phyloP scores from a whole-genome alignment of 2,113 vertebrate species.

The Cavia aperea region DNA sequence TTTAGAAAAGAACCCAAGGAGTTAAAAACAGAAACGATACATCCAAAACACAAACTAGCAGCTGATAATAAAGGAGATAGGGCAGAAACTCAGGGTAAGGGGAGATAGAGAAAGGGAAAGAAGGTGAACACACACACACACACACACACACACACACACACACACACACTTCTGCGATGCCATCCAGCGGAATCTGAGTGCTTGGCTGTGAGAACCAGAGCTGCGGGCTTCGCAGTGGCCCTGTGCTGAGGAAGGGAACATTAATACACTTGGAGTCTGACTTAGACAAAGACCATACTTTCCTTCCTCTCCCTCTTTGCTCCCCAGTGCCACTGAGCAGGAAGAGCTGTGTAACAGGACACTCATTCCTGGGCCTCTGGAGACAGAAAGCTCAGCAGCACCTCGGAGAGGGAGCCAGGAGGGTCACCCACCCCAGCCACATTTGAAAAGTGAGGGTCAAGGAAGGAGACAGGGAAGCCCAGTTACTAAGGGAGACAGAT shows the following conservation, averaged over 20 bases:
- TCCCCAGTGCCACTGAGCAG: background rate
- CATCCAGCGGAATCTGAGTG: background rate
- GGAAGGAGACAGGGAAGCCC: background rate
- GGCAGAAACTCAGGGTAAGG: background rate
- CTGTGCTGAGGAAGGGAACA: background rate
- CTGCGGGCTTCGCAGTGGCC: background rate
- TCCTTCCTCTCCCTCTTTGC: background rate
- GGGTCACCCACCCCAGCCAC: no score
- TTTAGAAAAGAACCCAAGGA: background rate
- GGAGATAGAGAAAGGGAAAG: background rate
- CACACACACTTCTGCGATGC: background rate
- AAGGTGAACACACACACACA: background rate
- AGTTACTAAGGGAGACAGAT: background rate
- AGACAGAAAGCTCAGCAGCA: background rate
- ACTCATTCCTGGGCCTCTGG: background rate
- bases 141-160: background rate
- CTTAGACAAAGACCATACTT: background rate
- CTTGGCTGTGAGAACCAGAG: background rate
- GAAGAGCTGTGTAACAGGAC: background rate
- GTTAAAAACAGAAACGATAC: background rate
- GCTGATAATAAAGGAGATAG: background rate
- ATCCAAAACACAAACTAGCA: background rate
- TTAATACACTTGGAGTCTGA: background rate
- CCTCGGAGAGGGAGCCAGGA: background rate
- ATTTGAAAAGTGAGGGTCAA: background rate